Percentiles rank a stretch among this genome's conserved stretches.
These are phyloP conservation scores for Marronus borbonicus DNA, from an alignment of 2,888 invertebrate species.

Conservation along the genomic window DNA sequence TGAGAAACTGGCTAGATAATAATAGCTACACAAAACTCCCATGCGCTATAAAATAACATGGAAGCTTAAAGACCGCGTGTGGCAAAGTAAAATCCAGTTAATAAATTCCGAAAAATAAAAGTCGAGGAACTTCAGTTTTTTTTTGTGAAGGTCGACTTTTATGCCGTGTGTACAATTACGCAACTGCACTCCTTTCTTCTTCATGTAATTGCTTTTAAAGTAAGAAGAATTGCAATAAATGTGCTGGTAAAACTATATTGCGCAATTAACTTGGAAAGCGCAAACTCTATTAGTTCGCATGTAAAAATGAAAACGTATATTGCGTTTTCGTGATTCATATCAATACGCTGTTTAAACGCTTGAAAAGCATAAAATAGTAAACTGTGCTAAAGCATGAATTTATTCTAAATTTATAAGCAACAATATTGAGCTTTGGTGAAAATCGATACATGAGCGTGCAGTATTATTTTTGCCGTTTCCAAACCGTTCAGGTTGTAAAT, in stretches of 20 bases:
- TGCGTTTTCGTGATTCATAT: conserved; percentile 10
- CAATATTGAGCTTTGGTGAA: not conserved
- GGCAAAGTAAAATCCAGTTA: conserved; percentile 34
- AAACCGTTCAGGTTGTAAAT: no score
- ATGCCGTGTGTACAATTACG: not conserved
- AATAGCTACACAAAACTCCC: conserved; percentile 30
- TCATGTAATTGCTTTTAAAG: not conserved
- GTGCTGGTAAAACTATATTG: no score
- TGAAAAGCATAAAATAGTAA: not conserved
- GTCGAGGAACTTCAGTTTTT: not conserved
- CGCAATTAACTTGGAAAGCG: not conserved
- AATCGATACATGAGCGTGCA: not conserved
- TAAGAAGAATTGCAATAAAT: not conserved
- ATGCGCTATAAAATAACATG: conserved; percentile 26
- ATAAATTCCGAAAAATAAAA: conserved; percentile 9
- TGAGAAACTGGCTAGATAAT: conserved; percentile 26
- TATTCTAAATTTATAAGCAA: conserved; percentile 1
- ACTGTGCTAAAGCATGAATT: not conserved
- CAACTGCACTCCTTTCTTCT: not conserved
- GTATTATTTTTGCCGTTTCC: not conserved
- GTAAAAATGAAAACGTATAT: not conserved
- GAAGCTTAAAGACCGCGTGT: conserved; percentile 3
- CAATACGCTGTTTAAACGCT: not conserved
- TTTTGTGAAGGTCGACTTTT: no score
- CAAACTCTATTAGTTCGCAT: not conserved